Evolutionary conservation across 1,140 invertebrate genomes (phyloP).

Genomic region (Eupristina koningsbergeri): DNA sequence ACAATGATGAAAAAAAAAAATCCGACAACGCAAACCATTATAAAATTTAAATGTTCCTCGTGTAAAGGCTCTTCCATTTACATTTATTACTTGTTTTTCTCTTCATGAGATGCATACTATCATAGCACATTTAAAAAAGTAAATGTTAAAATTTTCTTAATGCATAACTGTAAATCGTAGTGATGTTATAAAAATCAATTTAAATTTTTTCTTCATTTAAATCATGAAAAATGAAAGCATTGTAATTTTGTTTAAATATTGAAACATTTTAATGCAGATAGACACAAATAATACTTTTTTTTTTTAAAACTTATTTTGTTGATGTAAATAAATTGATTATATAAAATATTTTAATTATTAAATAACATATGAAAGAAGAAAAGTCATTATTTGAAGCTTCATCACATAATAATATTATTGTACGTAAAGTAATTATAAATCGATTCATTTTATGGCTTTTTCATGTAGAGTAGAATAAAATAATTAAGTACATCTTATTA

Average conservation of each 20-base stretch:
- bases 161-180: constrained; percentile 38
- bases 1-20: constrained; percentile 50
- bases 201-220: not conserved
- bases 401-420: not conserved
- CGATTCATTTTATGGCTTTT: not conserved
- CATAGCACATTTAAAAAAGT: constrained; percentile 45
- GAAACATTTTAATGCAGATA: not conserved
- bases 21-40: constrained; percentile 37
- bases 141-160: constrained; percentile 25
- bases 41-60: constrained; percentile 41
- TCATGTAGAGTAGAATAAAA: too few species aligned
- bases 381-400: not conserved
- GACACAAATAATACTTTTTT: not conserved
- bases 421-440: not conserved
- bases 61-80: constrained; percentile 43
- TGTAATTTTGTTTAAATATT: not conserved
- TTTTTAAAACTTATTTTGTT: not conserved
- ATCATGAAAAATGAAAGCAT: constrained; percentile 11
- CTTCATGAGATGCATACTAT: constrained; percentile 43
- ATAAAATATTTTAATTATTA: not conserved
- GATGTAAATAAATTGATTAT: not conserved
- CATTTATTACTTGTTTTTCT: constrained; percentile 30
- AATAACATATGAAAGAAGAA: not conserved
- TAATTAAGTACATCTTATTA: too few species aligned
- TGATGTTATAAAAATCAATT: constrained; percentile 6